Evolutionary conservation across 1,140 invertebrate species (phyloP), one percentile per base, ranked within the genome.

Genomic region (Fopius arisanus): DNA sequence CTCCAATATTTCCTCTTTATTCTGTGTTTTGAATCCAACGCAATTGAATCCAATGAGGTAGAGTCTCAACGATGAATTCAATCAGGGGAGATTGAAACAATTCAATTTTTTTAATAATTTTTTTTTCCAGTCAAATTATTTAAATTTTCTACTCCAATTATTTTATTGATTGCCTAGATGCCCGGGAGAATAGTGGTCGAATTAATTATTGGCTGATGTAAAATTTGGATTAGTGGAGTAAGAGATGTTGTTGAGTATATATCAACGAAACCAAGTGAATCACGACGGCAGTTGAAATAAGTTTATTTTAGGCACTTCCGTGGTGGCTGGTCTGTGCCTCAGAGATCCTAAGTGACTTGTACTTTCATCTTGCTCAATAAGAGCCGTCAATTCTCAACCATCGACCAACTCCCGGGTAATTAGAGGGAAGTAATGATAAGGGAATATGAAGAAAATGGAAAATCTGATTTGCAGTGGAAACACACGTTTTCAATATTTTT

Each of bases 301-400:
- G 54, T 62, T 59, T 70, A 70, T 70, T 70, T 70, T 70, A 33
- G 54, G 69, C 59, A 70, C 69, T 70, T 70, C 54, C 54, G 69
- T 37, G 33, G 69, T 33, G 51, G 51, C 51, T 54, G 33, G 31
- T 7, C 29, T 12, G 9, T 29, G 28, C 14, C 54, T 70, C 16
- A n/a, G 26, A 70, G 31, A 69, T 72, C 48, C 33, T 14, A 43
- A 67, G 19, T 41, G 14, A 29, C 19, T 21, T 48, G 0, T 63
- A 37, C 54, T 51, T 33, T n/a, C 7, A 12, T 37, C 29, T 1
- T 59, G 23, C 23, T 59, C 19, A 59, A 59, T 59, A 59, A 59
- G 19, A 26, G 14, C 54, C 10, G 21, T 26, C 14, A 23, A 59
- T 6, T 26, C 54, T 26, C 19, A 59, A 59, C 54, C 23, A 7